phyloP scores from a whole-genome alignment of 1,140 invertebrate species.

The Battus philenor region DNA sequence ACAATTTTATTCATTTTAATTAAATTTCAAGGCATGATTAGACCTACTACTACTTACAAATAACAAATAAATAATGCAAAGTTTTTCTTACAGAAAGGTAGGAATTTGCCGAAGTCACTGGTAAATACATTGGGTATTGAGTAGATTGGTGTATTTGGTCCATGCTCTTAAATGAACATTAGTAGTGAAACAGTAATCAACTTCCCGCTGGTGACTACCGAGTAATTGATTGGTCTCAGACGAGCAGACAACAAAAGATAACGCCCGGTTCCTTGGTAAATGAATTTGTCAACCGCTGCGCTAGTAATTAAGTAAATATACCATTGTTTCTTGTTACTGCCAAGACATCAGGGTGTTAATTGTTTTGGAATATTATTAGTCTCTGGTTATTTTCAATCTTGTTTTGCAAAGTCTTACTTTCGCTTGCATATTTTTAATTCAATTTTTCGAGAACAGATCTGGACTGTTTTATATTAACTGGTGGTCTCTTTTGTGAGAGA shows the following conservation, averaged over 20 bases:
- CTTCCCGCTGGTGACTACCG: constrained; percentile 41
- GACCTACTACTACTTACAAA: too few relatives aligned
- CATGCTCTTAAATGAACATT: constrained; percentile 27
- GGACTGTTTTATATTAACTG: too few relatives aligned
- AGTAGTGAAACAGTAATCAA: constrained; percentile 50
- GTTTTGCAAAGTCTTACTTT: too few relatives aligned
- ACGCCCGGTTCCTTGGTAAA: constrained; percentile 50
- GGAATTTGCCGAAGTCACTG: too few relatives aligned
- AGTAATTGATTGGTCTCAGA: constrained; percentile 67
- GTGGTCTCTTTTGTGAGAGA: too few relatives aligned
- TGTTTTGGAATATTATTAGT: constrained; percentile 20
- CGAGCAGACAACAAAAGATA: constrained; percentile 66
- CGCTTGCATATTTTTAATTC: too few relatives aligned
- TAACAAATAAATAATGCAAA: too few relatives aligned
- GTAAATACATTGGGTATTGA: background rate
- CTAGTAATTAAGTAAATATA: constrained; percentile 67
- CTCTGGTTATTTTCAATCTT: constrained; percentile 13
- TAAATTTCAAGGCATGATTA: too few relatives aligned
- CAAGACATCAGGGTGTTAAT: constrained; percentile 17
- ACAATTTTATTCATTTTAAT: too few relatives aligned
- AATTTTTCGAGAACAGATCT: too few relatives aligned
- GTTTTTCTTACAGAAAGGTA: too few relatives aligned
- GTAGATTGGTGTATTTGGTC: constrained; percentile 16
- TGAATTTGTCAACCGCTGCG: constrained; percentile 67
- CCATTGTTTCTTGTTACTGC: constrained; percentile 31